These are phyloP conservation scores for Osedax frankpressi DNA, from an alignment of 2,888 invertebrate species.

Conservation along the genomic window DNA sequence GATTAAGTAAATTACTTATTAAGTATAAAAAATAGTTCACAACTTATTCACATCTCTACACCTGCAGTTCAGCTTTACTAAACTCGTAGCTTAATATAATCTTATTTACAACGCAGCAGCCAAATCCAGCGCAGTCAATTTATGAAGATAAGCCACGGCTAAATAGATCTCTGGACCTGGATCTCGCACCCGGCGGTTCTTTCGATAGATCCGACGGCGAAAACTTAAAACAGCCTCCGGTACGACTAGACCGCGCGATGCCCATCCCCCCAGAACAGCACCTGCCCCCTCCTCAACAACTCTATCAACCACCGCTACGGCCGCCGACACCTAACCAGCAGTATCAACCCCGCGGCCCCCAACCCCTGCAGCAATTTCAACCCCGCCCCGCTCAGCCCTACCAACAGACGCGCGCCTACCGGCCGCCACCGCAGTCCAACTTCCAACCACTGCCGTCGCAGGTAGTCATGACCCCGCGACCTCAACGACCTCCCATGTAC, in stretches of 20 bases:
- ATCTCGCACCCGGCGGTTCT: neutral
- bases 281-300: neutral
- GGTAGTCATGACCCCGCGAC: neutral
- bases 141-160: neutral
- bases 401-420: neutral
- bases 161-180: neutral
- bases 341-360: neutral
- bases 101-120: too few species aligned
- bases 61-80: too few species aligned
- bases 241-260: neutral
- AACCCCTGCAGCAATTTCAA: neutral
- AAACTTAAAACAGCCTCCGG: neutral
- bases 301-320: neutral
- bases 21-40: too few species aligned
- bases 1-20: too few species aligned
- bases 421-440: neutral
- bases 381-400: neutral
- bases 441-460: neutral
- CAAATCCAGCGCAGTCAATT: too few species aligned
- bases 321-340: neutral
- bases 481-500: neutral
- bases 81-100: too few species aligned
- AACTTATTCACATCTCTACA: too few species aligned
- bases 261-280: neutral
- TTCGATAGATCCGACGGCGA: neutral